phyloP scores from a whole-genome alignment of 2,797 vertebrate species.

The Esox lucius region DNA sequence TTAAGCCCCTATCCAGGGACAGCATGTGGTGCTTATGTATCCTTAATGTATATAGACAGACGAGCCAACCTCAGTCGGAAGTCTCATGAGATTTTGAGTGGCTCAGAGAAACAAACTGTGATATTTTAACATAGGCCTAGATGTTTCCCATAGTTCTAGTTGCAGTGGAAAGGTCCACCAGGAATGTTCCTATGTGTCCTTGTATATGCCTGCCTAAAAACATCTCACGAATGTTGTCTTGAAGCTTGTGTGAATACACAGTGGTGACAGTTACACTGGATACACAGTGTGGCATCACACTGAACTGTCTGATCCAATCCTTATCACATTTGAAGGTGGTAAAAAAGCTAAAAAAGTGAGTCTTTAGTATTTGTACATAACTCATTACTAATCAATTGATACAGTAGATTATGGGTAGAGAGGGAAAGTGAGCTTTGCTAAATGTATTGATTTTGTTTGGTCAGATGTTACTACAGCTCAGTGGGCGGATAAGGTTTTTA shows the following conservation, averaged over 20 bases:
- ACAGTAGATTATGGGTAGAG: neutral
- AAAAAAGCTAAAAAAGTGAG: constrained; percentile 5
- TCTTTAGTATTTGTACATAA: constrained; percentile 1
- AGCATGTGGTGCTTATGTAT: constrained; percentile 14
- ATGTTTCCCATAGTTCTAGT: neutral
- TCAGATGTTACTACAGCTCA: neutral
- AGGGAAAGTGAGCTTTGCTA: neutral
- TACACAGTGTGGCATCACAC: constrained; percentile 42
- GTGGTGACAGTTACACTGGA: constrained; percentile 22
- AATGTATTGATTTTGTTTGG: neutral
- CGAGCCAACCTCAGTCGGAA: constrained; percentile 4
- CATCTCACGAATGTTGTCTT: neutral
- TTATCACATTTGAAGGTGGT: constrained; percentile 31
- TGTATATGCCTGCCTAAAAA: neutral
- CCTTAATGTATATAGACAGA: constrained; percentile 19
- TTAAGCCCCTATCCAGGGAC: constrained; percentile 29
- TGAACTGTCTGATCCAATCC: constrained; percentile 37
- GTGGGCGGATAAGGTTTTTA: neutral
- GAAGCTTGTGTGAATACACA: constrained; percentile 20
- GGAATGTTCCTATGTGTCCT: neutral
- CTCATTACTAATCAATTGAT: neutral
- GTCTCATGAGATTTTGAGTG: neutral
- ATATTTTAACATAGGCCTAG: neutral
- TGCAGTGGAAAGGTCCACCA: neutral
- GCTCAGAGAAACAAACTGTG: constrained; percentile 11